Conservation (phyloP, 2,113 vertebrate species). For the Numenius arquata region DNA sequence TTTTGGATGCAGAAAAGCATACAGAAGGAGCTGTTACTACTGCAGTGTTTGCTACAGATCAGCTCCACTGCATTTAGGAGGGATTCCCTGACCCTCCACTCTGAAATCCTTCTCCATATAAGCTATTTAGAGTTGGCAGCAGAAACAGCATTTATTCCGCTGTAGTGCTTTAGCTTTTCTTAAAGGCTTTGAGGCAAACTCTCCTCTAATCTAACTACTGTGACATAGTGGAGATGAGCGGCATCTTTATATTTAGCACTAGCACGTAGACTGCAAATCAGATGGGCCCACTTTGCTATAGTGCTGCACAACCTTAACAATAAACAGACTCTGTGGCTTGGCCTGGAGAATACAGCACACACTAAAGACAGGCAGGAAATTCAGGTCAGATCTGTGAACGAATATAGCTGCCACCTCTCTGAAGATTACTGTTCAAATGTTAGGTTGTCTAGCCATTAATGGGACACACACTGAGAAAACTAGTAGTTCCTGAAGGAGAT, state of each 20-base stretch:
- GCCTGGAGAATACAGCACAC: not conserved
- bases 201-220: not conserved
- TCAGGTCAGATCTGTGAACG: not conserved
- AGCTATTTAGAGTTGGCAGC: not conserved
- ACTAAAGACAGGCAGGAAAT: not conserved
- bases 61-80: not conserved
- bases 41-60: not conserved
- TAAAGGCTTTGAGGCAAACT: not conserved
- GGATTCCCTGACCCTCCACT: not conserved
- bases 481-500: not conserved
- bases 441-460: not conserved
- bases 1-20: not conserved
- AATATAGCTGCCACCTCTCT: not conserved
- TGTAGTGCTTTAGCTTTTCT: not conserved
- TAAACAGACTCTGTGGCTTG: not conserved
- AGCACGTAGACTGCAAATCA: not conserved
- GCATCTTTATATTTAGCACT: not conserved
- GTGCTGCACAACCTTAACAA: too few relatives aligned
- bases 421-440: not conserved
- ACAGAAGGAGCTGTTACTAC: not conserved
- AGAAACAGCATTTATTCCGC: not conserved
- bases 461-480: not conserved
- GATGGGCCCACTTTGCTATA: not conserved
- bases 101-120: not conserved
- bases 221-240: not conserved